phyloP scores from a whole-genome alignment of 2,888 invertebrate species.

The Helicoverpa assulta region DNA sequence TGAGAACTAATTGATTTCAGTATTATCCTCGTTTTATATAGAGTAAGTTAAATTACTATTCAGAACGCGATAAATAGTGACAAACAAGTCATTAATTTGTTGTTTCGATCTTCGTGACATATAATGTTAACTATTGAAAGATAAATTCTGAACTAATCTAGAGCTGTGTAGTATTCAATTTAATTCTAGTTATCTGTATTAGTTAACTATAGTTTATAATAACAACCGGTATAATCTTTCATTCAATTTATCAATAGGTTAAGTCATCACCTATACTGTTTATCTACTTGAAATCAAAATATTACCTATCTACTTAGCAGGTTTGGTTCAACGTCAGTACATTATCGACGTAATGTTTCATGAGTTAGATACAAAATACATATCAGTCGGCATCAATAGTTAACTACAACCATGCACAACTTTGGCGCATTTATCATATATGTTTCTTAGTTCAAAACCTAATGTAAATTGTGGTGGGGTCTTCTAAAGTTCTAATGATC shows the following conservation, averaged over 20 bases:
- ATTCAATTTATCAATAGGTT: background rate
- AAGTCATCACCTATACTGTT: no score
- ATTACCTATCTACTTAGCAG: no score
- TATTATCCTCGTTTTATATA: constrained; percentile 28
- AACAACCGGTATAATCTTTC: background rate
- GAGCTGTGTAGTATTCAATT: background rate
- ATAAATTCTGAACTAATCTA: constrained; percentile 3
- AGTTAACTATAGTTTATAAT: background rate
- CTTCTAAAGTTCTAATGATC: no score
- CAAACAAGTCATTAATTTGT: constrained; percentile 49
- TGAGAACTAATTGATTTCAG: constrained; percentile 10
- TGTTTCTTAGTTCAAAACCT: no score
- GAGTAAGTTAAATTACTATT: background rate
- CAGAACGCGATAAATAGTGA: constrained; percentile 28
- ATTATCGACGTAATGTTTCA: no score
- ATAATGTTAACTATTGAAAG: constrained; percentile 4
- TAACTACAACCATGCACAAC: no score
- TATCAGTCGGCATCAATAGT: no score
- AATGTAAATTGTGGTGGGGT: no score
- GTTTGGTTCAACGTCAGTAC: no score
- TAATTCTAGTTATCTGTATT: background rate
- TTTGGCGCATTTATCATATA: no score
- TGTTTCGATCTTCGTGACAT: constrained; percentile 13
- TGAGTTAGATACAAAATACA: no score
- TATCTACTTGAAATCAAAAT: no score